Conservation (phyloP, 2,888 invertebrate species). For the Heliconius sara region DNA sequence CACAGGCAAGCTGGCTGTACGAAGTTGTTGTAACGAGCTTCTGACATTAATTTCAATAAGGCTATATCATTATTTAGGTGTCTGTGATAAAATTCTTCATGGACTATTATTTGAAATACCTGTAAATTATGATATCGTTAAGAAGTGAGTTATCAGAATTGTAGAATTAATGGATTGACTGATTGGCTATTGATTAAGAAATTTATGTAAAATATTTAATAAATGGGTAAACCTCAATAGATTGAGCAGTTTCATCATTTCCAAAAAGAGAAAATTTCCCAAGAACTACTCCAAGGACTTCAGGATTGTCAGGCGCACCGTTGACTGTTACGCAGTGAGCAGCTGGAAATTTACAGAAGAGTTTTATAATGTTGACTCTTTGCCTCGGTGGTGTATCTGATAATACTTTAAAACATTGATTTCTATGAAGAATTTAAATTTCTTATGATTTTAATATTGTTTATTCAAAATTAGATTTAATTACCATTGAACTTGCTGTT, state of each 20-base stretch:
- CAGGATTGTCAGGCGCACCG: slow-evolving; percentile 28
- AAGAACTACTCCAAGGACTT: slow-evolving; percentile 32
- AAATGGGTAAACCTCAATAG: slow-evolving; percentile 15
- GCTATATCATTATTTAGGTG: slow-evolving; percentile 52
- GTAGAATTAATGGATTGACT: neutral
- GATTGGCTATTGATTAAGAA: neutral
- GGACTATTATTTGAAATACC: slow-evolving; percentile 42
- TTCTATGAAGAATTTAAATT: neutral
- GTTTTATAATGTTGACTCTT: neutral
- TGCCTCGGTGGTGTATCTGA: neutral
- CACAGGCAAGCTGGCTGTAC: slow-evolving; percentile 56
- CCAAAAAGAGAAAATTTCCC: slow-evolving; percentile 35
- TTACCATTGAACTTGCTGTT: neutral
- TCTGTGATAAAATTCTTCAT: slow-evolving; percentile 39
- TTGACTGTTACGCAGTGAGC: slow-evolving; percentile 35
- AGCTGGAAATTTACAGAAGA: slow-evolving; percentile 23
- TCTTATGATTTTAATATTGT: neutral
- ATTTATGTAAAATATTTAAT: neutral
- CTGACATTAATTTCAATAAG: slow-evolving; percentile 49
- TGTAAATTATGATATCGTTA: slow-evolving; percentile 30
- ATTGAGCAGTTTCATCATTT: slow-evolving; percentile 31
- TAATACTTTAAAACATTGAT: neutral
- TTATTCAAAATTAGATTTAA: neutral
- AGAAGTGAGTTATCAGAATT: neutral
- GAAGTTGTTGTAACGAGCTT: slow-evolving; percentile 48